These are phyloP conservation scores for Palythoa caribaeorum DNA, from an alignment of 92 coral and sea anemone genomes.

Conservation along the genomic window DNA sequence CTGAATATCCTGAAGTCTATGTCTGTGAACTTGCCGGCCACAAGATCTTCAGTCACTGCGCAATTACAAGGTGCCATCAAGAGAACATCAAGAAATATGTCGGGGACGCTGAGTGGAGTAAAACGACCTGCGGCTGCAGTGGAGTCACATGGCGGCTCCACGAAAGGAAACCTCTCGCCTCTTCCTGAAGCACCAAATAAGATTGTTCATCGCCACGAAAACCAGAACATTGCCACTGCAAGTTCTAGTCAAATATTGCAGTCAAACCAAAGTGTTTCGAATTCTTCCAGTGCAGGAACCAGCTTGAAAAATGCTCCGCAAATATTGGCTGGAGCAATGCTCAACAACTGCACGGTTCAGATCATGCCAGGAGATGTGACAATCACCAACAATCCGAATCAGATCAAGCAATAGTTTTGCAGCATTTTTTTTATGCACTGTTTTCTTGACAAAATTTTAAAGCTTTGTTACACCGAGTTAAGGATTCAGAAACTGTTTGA, in stretches of 20 bases:
- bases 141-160: not conserved
- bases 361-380: conserved; percentile 2
- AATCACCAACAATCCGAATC: not conserved
- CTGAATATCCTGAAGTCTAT: conserved; percentile 10
- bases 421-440: not conserved
- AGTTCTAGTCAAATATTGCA: not conserved
- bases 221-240: not conserved
- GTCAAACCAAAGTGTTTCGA: not conserved
- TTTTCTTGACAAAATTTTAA: not conserved
- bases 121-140: not conserved
- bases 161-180: not conserved
- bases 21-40: conserved; percentile 41
- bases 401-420: not conserved
- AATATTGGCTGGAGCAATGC: no score
- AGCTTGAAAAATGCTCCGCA: not conserved
- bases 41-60: conserved; percentile 20
- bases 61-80: not conserved
- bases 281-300: not conserved
- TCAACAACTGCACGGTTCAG: not conserved
- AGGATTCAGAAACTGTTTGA: not conserved
- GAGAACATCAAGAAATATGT: conserved; percentile 31
- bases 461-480: not conserved
- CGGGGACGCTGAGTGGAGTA: conserved; percentile 19
- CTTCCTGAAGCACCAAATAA: not conserved
- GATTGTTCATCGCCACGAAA: not conserved